phyloP scores from a whole-genome alignment of 2,113 vertebrate species.

The Alexandromys fortis region DNA sequence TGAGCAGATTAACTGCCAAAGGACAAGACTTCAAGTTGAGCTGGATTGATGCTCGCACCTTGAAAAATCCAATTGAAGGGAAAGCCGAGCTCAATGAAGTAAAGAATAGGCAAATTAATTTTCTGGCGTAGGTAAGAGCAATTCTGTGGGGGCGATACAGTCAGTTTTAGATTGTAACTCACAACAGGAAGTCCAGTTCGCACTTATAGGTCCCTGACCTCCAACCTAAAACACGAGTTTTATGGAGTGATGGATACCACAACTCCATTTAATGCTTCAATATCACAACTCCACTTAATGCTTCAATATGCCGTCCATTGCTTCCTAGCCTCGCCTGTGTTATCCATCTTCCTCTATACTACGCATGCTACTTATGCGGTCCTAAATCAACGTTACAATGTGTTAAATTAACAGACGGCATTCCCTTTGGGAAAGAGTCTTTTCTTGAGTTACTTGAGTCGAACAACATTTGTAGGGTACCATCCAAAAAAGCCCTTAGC shows the following conservation, averaged over 20 bases:
- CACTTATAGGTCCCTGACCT: neutral
- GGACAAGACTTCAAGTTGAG: neutral
- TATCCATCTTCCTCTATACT: neutral
- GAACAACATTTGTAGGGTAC: neutral
- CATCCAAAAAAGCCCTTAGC: neutral
- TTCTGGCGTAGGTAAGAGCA: neutral
- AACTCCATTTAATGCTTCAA: neutral
- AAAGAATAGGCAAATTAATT: neutral
- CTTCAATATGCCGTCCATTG: neutral
- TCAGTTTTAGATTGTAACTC: neutral
- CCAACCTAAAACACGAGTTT: neutral
- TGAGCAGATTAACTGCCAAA: neutral
- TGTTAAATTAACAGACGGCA: neutral
- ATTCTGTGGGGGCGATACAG: neutral
- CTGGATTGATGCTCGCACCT: neutral
- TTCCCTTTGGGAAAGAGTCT: neutral
- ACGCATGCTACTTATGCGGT: neutral
- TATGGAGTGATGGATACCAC: neutral
- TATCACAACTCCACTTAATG: neutral
- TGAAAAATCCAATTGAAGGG: constrained; percentile 30
- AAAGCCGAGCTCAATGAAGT: constrained; percentile 5
- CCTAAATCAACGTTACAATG: neutral
- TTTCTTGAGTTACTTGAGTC: constrained; percentile 31
- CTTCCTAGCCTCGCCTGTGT: neutral
- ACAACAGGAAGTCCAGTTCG: neutral